These are phyloP conservation scores for Ennomos erosarius DNA, from an alignment of 2,888 invertebrate genomes.

Conservation along the genomic window DNA sequence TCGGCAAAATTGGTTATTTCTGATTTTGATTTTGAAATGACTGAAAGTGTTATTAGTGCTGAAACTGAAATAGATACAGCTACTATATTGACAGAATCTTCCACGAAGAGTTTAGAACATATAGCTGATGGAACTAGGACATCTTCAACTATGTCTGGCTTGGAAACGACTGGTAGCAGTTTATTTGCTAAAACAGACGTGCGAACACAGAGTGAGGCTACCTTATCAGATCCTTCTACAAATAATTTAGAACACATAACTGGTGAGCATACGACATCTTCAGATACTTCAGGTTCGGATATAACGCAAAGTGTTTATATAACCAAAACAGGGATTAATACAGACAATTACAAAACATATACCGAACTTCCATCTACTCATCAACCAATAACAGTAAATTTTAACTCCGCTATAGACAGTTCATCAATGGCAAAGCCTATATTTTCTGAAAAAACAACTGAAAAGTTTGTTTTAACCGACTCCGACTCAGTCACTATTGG, in stretches of 20 bases:
- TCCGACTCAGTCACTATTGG: background rate
- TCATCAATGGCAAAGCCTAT: background rate
- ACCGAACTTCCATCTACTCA: slow-evolving; percentile 2
- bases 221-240: background rate
- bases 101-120: too few relatives aligned
- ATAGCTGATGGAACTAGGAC: too few relatives aligned
- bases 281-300: background rate
- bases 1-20: too few relatives aligned
- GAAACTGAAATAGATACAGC: too few relatives aligned
- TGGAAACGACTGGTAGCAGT: too few relatives aligned
- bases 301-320: background rate
- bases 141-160: too few relatives aligned
- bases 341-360: slow-evolving; percentile 1
- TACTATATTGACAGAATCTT: too few relatives aligned
- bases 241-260: background rate
- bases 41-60: too few relatives aligned
- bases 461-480: background rate
- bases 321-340: background rate
- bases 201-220: too few relatives aligned
- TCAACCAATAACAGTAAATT: background rate
- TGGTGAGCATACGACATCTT: background rate
- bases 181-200: too few relatives aligned
- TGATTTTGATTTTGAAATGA: too few relatives aligned
- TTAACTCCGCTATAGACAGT: background rate
- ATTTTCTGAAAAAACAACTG: background rate